Evolutionary conservation across 2,888 invertebrate genomes (phyloP).

Genomic region (Xylophagus ater): DNA sequence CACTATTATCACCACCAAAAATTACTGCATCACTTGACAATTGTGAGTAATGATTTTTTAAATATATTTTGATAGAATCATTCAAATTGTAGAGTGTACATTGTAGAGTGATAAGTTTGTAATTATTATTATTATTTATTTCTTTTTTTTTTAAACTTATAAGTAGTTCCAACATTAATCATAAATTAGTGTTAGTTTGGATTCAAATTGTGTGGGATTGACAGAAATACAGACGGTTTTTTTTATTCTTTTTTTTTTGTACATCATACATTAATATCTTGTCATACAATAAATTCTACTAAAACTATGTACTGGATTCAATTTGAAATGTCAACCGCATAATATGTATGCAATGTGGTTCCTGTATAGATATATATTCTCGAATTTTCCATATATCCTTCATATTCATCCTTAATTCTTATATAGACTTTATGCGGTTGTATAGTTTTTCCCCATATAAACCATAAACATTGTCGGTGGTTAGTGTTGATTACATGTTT

Average conservation of each 20-base stretch:
- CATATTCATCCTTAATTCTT: no score
- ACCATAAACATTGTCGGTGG: slow-evolving; percentile 7
- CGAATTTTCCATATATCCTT: no score
- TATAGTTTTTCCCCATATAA: neutral
- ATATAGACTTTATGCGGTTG: neutral
- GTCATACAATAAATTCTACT: no score
- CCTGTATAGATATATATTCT: no score
- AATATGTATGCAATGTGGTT: neutral
- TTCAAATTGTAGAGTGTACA: neutral
- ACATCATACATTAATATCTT: no score
- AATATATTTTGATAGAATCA: neutral
- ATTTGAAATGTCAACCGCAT: slow-evolving; percentile 8
- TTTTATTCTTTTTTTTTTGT: no score
- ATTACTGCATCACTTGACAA: slow-evolving; percentile 18
- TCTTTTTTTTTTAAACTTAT: neutral
- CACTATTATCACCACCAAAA: slow-evolving; percentile 18
- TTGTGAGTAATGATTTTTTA: slow-evolving; percentile 17
- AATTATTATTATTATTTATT: no score
- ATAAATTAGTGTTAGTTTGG: neutral
- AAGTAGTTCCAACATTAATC: neutral
- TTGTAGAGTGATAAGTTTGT: neutral
- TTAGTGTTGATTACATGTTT: slow-evolving; percentile 11
- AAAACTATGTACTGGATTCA: slow-evolving; percentile 9
- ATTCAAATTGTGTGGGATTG: neutral
- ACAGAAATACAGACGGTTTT: neutral